Evolutionary conservation across 2,113 vertebrate species (phyloP).

Genomic region (Athene cunicularia): DNA sequence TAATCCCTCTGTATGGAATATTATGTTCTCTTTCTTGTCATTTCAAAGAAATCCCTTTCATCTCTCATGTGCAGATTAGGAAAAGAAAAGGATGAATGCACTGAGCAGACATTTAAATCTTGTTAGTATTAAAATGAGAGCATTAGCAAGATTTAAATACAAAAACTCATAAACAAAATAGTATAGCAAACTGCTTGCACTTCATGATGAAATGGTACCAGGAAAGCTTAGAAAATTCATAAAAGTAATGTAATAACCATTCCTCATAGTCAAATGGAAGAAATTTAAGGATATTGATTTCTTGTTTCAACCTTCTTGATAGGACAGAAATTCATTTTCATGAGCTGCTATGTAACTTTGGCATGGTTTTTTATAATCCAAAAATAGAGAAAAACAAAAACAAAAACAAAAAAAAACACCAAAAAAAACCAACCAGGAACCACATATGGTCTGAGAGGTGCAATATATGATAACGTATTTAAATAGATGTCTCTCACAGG

Average conservation of each 20-base stretch:
- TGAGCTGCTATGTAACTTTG: neutral
- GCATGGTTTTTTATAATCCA: neutral
- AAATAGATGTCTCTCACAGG: neutral
- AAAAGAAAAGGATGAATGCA: constrained; percentile 26
- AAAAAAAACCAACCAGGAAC: too few species aligned
- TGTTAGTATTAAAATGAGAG: constrained; percentile 39
- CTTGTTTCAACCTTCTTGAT: neutral
- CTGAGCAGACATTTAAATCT: neutral
- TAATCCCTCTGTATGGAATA: neutral
- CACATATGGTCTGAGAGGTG: neutral
- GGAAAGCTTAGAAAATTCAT: constrained; percentile 22
- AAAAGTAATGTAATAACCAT: neutral
- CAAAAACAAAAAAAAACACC: too few species aligned
- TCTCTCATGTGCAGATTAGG: constrained; percentile 18
- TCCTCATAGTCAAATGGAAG: neutral
- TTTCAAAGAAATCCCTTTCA: constrained; percentile 48
- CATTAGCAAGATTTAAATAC: constrained; percentile 40
- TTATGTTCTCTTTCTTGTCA: neutral
- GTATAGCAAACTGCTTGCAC: constrained; percentile 10
- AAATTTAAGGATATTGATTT: neutral
- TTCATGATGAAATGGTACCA: constrained; percentile 22
- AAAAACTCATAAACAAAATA: constrained; percentile 48
- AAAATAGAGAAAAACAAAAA: neutral
- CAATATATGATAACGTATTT: neutral
- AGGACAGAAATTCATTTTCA: neutral